These are phyloP conservation scores for Siderastrea siderea DNA, from an alignment of 92 coral and sea anemone species.

Conservation along the genomic window DNA sequence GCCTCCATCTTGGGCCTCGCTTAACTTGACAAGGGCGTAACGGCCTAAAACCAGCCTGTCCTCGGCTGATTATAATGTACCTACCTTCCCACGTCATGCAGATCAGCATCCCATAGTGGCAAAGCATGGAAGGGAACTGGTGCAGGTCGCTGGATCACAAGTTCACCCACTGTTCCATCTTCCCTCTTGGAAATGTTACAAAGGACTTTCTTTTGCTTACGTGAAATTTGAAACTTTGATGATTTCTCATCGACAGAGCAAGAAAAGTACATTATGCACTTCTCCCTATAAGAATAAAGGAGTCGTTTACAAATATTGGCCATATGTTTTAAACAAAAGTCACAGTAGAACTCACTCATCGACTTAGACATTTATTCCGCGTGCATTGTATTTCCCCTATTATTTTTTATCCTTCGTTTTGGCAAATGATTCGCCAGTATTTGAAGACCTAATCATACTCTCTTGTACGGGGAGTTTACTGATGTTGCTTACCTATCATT, in stretches of 20 bases:
- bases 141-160: conserved; percentile 33
- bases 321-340: too few relatives aligned
- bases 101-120: conserved; percentile 41
- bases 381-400: background rate
- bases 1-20: too few relatives aligned
- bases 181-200: conserved; percentile 46
- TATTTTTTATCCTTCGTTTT: too few relatives aligned
- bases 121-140: conserved; percentile 64
- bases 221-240: conserved; percentile 52
- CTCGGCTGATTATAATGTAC: background rate
- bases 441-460: too few relatives aligned
- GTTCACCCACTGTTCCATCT: conserved; percentile 61
- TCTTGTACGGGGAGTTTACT: too few relatives aligned
- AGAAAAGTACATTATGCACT: conserved; percentile 47
- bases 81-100: conserved; percentile 10
- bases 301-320: background rate
- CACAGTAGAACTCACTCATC: too few relatives aligned
- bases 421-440: too few relatives aligned
- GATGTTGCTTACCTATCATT: too few relatives aligned
- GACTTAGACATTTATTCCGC: too few relatives aligned
- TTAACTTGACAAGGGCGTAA: too few relatives aligned
- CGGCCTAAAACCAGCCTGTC: too few relatives aligned
- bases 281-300: background rate
- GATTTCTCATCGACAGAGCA: conserved; percentile 43
- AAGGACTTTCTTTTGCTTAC: conserved; percentile 31